Evolutionary conservation across 2,888 invertebrate genomes (phyloP).

Genomic region (Bibio marci): DNA sequence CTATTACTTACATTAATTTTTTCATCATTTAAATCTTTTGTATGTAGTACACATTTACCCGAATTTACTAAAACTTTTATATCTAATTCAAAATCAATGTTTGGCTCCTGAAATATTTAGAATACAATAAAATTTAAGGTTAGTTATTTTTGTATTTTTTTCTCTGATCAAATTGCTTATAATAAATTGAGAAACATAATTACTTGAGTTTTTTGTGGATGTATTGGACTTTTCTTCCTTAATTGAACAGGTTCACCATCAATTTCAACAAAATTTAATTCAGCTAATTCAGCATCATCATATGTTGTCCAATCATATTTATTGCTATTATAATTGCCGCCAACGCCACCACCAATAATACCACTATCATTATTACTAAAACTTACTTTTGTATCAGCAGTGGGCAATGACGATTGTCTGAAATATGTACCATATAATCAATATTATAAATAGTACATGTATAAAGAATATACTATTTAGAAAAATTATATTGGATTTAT

Average conservation of each 20-base stretch:
- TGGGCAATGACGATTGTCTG: slow-evolving; percentile 63
- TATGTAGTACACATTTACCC: slow-evolving; percentile 92
- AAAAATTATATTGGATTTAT: too few species aligned
- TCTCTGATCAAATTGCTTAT: too few species aligned
- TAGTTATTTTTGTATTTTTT: too few species aligned
- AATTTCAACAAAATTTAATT: slow-evolving; percentile 31
- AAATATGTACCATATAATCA: too few species aligned
- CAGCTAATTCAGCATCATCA: slow-evolving; percentile 13
- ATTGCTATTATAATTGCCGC: slow-evolving; percentile 8
- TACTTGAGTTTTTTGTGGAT: slow-evolving; percentile 24
- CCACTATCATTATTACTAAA: slow-evolving; percentile 30
- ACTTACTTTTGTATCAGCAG: slow-evolving; percentile 52
- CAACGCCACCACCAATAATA: too few species aligned
- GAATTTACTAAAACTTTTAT: slow-evolving; percentile 93
- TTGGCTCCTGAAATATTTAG: slow-evolving; percentile 64
- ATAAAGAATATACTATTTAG: not conserved
- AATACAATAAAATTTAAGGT: not conserved
- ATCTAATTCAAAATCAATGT: slow-evolving; percentile 89
- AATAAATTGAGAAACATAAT: not conserved
- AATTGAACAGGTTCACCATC: slow-evolving; percentile 47
- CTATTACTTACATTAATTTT: slow-evolving; percentile 47
- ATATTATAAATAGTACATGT: too few species aligned
- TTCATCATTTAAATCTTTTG: slow-evolving; percentile 50
- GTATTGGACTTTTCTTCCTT: slow-evolving; percentile 33
- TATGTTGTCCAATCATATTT: slow-evolving; percentile 22